phyloP scores from a whole-genome alignment of 2,888 invertebrate species.

The Erebia epiphron region DNA sequence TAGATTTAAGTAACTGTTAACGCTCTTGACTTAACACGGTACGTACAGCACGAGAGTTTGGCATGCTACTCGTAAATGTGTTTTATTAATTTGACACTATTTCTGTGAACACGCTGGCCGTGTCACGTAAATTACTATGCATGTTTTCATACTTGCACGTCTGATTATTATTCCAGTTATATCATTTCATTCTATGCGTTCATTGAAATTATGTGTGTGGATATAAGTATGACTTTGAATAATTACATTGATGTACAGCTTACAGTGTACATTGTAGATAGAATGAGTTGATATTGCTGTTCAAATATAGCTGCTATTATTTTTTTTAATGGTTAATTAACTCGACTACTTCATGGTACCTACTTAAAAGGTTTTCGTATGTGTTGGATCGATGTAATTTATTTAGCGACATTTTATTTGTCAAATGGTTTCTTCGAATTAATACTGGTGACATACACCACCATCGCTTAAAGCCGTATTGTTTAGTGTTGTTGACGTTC shows the following conservation, averaged over 20 bases:
- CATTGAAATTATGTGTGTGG: not conserved
- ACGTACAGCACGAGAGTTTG: constrained; percentile 26
- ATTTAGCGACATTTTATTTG: not conserved
- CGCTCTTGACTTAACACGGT: constrained; percentile 28
- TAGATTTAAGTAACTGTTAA: not conserved
- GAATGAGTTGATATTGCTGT: not conserved
- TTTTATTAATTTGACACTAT: constrained; percentile 53
- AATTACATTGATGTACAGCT: not conserved
- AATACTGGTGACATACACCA: not conserved
- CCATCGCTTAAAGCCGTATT: too few relatives aligned
- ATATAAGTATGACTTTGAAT: not conserved
- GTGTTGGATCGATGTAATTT: not conserved
- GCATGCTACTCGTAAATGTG: constrained; percentile 24
- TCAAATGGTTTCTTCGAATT: not conserved
- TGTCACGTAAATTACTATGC: constrained; percentile 33
- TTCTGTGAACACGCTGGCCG: constrained; percentile 39
- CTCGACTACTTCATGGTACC: constrained; percentile 9
- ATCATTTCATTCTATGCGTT: not conserved
- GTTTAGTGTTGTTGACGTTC: too few relatives aligned
- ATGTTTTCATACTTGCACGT: constrained; percentile 30
- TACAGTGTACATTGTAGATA: not conserved
- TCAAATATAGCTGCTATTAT: not conserved
- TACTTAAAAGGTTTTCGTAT: not conserved
- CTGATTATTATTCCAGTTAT: constrained; percentile 18
- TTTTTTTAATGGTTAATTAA: constrained; percentile 19